phyloP scores from a whole-genome alignment of 2,888 invertebrate species.

The Mesorhabditis spiculigera region DNA sequence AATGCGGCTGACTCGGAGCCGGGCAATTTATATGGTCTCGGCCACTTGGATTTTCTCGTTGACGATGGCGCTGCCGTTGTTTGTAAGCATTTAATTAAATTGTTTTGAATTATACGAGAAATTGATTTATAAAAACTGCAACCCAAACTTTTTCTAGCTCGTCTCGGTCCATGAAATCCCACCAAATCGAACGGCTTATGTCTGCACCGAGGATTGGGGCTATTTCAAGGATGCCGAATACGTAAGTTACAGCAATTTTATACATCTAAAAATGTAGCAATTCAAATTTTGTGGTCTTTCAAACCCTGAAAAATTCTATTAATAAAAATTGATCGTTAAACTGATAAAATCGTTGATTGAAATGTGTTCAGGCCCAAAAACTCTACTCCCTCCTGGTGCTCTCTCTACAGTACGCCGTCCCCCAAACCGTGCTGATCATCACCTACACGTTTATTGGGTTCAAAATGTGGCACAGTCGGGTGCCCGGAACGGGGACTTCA shows the following conservation, averaged over 20 bases:
- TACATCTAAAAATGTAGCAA: too few relatives aligned
- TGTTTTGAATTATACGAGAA: too few relatives aligned
- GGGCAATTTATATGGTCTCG: constrained; percentile 47
- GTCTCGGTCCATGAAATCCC: background rate
- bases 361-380: constrained; percentile 23
- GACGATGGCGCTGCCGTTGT: constrained; percentile 50
- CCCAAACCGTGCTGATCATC: constrained; percentile 52
- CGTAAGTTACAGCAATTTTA: constrained; percentile 9
- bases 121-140: too few relatives aligned
- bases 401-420: constrained; percentile 55
- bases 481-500: constrained; percentile 43
- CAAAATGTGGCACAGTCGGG: constrained; percentile 54
- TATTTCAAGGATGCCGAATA: background rate
- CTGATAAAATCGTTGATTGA: too few relatives aligned
- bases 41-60: constrained; percentile 49
- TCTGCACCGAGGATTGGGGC: constrained; percentile 10
- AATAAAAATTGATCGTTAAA: too few relatives aligned
- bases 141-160: too few relatives aligned
- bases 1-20: constrained; percentile 38
- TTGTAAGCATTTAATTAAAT: constrained; percentile 12
- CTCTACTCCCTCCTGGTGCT: constrained; percentile 47
- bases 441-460: constrained; percentile 57
- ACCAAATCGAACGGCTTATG: too few relatives aligned
- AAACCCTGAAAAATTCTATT: too few relatives aligned
- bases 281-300: too few relatives aligned